Evolutionary conservation across 1,140 invertebrate species (phyloP).

Genomic region (Eciton burchellii): DNA sequence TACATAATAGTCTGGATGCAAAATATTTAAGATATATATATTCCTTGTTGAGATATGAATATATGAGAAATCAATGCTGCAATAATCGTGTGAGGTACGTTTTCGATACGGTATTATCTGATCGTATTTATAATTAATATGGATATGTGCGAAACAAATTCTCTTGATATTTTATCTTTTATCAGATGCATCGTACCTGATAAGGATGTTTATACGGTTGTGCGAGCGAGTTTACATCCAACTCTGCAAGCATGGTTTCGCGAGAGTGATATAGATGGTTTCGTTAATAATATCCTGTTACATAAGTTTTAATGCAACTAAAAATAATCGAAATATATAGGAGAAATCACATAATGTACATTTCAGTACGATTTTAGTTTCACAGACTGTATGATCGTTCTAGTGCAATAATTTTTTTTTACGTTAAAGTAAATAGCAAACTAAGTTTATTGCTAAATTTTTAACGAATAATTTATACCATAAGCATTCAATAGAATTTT

Average conservation of each 20-base stretch:
- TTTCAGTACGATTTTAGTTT: background rate
- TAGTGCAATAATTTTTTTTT: background rate
- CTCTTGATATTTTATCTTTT: slow-evolving; percentile 8
- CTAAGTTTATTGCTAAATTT: background rate
- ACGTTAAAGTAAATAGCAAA: background rate
- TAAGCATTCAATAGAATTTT: background rate
- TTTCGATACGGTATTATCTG: background rate
- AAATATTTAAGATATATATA: slow-evolving; percentile 80
- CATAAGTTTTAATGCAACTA: slow-evolving; percentile 66
- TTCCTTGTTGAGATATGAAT: slow-evolving; percentile 77
- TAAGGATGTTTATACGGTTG: slow-evolving; percentile 67
- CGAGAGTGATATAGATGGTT: slow-evolving; percentile 73
- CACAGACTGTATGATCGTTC: background rate
- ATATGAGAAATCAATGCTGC: slow-evolving; percentile 74
- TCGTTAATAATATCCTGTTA: slow-evolving; percentile 75
- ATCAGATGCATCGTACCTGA: slow-evolving; percentile 79
- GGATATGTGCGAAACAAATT: background rate
- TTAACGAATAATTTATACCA: background rate
- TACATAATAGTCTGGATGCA: slow-evolving; percentile 69
- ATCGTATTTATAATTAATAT: slow-evolving; percentile 8
- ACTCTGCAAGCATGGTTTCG: slow-evolving; percentile 79
- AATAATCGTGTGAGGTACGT: slow-evolving; percentile 78
- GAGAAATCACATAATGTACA: background rate
- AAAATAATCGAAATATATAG: background rate
- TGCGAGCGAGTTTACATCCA: slow-evolving; percentile 74